These are phyloP conservation scores for Copidosoma floridanum DNA, from an alignment of 1,140 invertebrate genomes.

Conservation along the genomic window DNA sequence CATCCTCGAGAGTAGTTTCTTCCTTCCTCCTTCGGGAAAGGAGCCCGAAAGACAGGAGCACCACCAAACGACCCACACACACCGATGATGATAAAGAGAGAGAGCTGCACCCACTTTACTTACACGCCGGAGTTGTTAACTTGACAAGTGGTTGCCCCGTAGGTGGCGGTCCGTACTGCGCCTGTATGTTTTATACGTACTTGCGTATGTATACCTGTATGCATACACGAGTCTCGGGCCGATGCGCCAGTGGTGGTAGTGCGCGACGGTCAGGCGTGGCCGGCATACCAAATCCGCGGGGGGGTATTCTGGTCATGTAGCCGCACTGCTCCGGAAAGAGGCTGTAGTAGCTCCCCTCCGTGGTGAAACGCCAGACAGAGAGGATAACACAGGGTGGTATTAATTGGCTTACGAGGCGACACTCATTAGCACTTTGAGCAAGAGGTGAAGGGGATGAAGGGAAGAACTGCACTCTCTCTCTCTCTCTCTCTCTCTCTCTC, in stretches of 20 bases:
- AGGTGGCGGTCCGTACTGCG: too few relatives aligned
- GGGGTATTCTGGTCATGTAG: conserved; percentile 57
- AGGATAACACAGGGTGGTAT: conserved; percentile 43
- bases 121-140: conserved; percentile 44
- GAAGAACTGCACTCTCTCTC: conserved; percentile 25
- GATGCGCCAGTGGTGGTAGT: conserved; percentile 29
- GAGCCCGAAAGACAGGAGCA: conserved; percentile 3
- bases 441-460: background rate
- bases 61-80: too few relatives aligned
- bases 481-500: background rate
- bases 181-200: background rate
- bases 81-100: conserved; percentile 26
- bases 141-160: conserved; percentile 39
- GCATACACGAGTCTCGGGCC: background rate
- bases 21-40: background rate
- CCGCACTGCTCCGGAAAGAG: conserved; percentile 28
- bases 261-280: conserved; percentile 50
- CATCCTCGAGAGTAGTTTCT: conserved; percentile 5
- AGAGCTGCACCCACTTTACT: conserved; percentile 27
- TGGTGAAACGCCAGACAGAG: background rate
- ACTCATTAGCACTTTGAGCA: conserved; percentile 55
- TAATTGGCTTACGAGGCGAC: conserved; percentile 59
- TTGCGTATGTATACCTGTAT: background rate
- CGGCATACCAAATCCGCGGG: conserved; percentile 54
- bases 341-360: background rate